Evolutionary conservation across 2,888 invertebrate species (phyloP).

Genomic region (Cheilosia scutellata): DNA sequence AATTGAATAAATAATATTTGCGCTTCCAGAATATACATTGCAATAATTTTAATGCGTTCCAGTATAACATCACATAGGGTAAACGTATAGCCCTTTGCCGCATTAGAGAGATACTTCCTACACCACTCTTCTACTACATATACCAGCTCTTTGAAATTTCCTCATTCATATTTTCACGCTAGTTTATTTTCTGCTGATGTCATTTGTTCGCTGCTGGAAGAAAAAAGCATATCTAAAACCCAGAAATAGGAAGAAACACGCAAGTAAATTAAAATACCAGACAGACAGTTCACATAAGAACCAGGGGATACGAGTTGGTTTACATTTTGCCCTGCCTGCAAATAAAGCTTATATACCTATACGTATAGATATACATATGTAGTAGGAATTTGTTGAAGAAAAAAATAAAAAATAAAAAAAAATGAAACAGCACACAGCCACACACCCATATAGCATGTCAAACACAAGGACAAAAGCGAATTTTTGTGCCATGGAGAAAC

Average conservation of each 20-base stretch:
- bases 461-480: slow-evolving; percentile 45
- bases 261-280: slow-evolving; percentile 67
- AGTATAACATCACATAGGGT: not conserved
- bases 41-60: slow-evolving; percentile 44
- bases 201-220: slow-evolving; percentile 49
- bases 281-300: slow-evolving; percentile 54
- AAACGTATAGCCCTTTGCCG: slow-evolving; percentile 8
- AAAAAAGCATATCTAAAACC: slow-evolving; percentile 45
- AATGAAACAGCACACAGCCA: slow-evolving; percentile 38
- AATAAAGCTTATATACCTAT: slow-evolving; percentile 47
- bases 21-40: slow-evolving; percentile 17
- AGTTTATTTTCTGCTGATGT: slow-evolving; percentile 64
- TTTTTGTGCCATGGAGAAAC: slow-evolving; percentile 45
- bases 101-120: slow-evolving; percentile 9
- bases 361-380: slow-evolving; percentile 18
- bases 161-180: slow-evolving; percentile 57
- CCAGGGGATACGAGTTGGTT: slow-evolving; percentile 17
- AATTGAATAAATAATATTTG: slow-evolving; percentile 21
- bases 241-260: slow-evolving; percentile 62
- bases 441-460: slow-evolving; percentile 58
- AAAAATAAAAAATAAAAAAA: not conserved
- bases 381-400: slow-evolving; percentile 25
- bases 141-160: slow-evolving; percentile 28
- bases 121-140: not conserved
- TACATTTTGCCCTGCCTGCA: slow-evolving; percentile 39